Evolutionary conservation across 2,113 vertebrate species (phyloP), one percentile per base, ranked within the genome.

Genomic region (Rhinichthys klamathensis): DNA sequence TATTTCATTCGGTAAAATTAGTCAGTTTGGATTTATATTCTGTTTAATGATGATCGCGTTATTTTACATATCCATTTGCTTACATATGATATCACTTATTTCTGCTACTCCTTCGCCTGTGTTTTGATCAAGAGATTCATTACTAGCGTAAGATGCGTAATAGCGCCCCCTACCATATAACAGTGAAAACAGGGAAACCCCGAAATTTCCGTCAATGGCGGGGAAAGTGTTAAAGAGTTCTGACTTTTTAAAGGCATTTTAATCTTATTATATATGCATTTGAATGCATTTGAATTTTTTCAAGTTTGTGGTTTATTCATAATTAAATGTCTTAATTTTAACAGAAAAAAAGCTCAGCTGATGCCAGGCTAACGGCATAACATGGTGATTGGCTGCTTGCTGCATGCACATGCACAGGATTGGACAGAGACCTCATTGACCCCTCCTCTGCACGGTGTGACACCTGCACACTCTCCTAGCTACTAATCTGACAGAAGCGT

Each of bases 391-490:
- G 96, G 94, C 96, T 96, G 96, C 96, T 97, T 97, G 96, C 97
- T 98, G 97, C 97, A 99, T 98, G 97, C 95, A 94, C 94, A 95
- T n/a, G 78, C 95, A 96, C 69, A 32, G 96, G 97, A 97, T 96
- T 96, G 96, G 95, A 95, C 94, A 94, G 93, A 92, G 89, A 96
- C 89, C 95, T 91, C 95, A 92, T 96, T 96, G 94, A 89, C 93
- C 94, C 95, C 93, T 94, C 92, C 95, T 95, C 49, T 80, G 58
- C 38, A 80, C 78, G 13, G 38, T 96, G 88, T 95, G 93, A 89
- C 95, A 93, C 94, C 94, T 95, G 95, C 11, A 97, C 92, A 96
- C 92, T 93, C 95, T 95, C 93, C 95, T 93, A 94, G 95, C 95
- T 96, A 93, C 92, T 97, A 96, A 97, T 93, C 86, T 89, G 90